Conservation (phyloP, 2,797 vertebrate genomes). For the Sebastes taczanowskii region DNA sequence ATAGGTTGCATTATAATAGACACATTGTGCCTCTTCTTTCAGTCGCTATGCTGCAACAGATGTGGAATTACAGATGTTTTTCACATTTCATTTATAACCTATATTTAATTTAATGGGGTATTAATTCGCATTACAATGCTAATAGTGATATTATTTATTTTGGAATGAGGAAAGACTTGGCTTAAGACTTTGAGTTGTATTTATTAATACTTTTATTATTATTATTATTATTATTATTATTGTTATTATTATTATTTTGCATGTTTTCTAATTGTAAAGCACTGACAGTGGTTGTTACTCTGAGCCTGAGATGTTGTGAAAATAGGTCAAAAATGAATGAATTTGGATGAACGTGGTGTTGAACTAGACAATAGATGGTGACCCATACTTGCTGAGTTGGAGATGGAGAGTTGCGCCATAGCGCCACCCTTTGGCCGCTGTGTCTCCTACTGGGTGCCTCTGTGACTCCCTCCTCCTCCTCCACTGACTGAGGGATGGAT, state of each 20-base stretch:
- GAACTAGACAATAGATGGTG: conserved; percentile 2
- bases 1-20: neutral
- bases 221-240: neutral
- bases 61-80: conserved; percentile 13
- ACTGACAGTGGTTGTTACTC: neutral
- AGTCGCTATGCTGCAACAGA: conserved; percentile 17
- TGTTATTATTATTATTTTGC: neutral
- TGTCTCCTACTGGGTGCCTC: neutral
- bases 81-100: neutral
- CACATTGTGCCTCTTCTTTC: neutral
- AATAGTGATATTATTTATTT: neutral
- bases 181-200: neutral
- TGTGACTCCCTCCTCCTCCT: conserved; percentile 8
- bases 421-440: conserved; percentile 65
- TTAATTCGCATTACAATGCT: neutral
- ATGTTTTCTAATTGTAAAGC: neutral
- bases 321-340: conserved; percentile 22
- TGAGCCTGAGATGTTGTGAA: neutral
- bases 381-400: neutral
- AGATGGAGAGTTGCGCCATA: conserved; percentile 13
- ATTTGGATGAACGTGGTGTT: conserved; percentile 11
- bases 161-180: neutral
- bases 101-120: neutral
- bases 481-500: neutral
- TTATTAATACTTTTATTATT: neutral